Percentiles rank a stretch among this genome's conserved stretches.
Conservation (phyloP, 2,888 invertebrate genomes). For the Perizoma flavofasciatum region DNA sequence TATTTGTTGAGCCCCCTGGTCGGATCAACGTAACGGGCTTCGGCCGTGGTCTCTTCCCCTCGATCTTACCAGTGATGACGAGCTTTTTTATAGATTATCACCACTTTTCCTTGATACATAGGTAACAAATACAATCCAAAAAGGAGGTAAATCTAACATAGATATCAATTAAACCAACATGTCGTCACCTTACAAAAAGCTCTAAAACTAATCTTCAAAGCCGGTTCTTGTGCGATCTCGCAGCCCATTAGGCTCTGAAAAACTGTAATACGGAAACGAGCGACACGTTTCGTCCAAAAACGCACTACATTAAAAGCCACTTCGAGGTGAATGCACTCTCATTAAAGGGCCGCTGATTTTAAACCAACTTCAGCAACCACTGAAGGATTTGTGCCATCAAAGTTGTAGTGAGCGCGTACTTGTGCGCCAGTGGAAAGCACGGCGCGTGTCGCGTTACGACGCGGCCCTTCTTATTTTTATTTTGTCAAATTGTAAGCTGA, state of each 20-base stretch:
- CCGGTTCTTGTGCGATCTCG: conserved; percentile 29
- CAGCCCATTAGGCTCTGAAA: conserved; percentile 48
- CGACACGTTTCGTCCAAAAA: conserved; percentile 65
- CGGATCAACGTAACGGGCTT: no score
- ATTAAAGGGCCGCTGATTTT: conserved; percentile 75
- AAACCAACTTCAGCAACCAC: conserved; percentile 54
- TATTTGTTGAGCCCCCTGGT: no score
- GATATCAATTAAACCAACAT: conserved; percentile 2
- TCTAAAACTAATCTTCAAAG: conserved; percentile 29
- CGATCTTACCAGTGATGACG: no score
- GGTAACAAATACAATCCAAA: no score
- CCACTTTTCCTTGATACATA: no score
- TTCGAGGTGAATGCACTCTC: conserved; percentile 76
- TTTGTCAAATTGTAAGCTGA: conserved; percentile 83
- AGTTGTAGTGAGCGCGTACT: no score
- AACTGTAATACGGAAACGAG: conserved; percentile 70
- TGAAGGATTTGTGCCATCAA: conserved; percentile 35
- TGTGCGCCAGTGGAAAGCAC: conserved; percentile 16
- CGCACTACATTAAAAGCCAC: conserved; percentile 65
- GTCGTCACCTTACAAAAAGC: conserved; percentile 17
- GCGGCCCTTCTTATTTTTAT: conserved; percentile 79
- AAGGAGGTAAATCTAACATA: neutral
- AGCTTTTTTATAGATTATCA: no score
- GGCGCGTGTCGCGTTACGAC: conserved; percentile 62
- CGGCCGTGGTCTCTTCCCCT: no score